Evolutionary conservation across 2,888 invertebrate genomes (phyloP).

Genomic region (Protophormia terraenovae): DNA sequence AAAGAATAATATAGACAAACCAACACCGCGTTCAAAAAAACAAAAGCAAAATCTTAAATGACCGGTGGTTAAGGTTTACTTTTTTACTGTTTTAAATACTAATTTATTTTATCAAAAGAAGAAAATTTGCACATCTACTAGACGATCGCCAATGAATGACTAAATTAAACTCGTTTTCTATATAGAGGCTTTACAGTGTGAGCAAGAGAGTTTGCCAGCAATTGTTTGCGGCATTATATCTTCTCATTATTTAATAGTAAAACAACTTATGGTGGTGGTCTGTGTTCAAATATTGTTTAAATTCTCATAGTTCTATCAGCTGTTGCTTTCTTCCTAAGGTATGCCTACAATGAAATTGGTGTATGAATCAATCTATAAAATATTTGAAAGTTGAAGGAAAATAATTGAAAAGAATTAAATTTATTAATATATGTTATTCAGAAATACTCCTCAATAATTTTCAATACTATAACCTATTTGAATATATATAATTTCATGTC

Average conservation of each 20-base stretch:
- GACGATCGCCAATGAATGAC: not conserved
- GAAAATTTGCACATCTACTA: not conserved
- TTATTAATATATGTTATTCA: too few species aligned
- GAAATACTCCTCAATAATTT: too few species aligned
- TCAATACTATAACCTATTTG: too few species aligned
- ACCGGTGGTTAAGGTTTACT: constrained; percentile 11
- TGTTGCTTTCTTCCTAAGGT: constrained; percentile 11
- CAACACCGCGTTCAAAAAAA: not conserved
- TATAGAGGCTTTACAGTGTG: not conserved
- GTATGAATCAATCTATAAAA: too few species aligned
- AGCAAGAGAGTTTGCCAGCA: not conserved
- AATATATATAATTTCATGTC: too few species aligned
- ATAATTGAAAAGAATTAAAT: too few species aligned
- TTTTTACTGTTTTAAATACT: not conserved
- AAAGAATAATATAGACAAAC: not conserved
- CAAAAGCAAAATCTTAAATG: not conserved
- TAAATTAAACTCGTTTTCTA: constrained; percentile 12
- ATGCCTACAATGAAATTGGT: too few species aligned
- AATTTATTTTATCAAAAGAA: constrained; percentile 1
- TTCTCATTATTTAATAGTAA: not conserved
- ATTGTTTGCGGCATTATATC: not conserved
- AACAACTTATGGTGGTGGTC: not conserved
- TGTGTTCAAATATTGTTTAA: not conserved
- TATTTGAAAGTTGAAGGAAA: too few species aligned
- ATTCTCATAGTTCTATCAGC: constrained; percentile 6